Conservation (phyloP, 2,797 vertebrate species). For the Characodon lateralis region DNA sequence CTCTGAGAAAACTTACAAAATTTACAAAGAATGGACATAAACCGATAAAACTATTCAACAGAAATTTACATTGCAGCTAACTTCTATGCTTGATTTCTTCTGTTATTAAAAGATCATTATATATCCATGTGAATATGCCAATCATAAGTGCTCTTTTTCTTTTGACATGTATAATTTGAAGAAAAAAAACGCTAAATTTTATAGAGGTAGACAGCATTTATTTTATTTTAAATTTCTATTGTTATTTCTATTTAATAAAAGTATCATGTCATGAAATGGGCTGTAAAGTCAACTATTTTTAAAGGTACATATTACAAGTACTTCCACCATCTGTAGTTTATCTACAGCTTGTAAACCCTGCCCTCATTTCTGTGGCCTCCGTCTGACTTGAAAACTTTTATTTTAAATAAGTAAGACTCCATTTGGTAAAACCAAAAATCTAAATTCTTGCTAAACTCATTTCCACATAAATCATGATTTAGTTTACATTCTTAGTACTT, state of each 20-base stretch:
- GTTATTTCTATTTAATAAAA: not conserved
- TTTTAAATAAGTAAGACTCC: conserved; percentile 29
- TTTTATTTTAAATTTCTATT: not conserved
- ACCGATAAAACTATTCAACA: not conserved
- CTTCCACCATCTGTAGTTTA: conserved; percentile 16
- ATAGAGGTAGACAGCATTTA: conserved; percentile 10
- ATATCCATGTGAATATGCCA: conserved; percentile 7
- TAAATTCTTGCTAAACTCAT: conserved; percentile 14
- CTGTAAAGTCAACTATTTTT: conserved; percentile 2
- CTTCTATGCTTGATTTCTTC: not conserved
- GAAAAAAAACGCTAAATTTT: conserved; percentile 3
- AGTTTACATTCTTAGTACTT: conserved; percentile 29
- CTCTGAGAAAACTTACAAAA: not conserved
- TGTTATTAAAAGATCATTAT: conserved; percentile 5
- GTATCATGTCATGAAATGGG: conserved; percentile 2
- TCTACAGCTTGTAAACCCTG: conserved; percentile 26
- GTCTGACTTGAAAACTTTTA: not conserved
- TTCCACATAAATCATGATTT: conserved; percentile 3
- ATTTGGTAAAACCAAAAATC: conserved; percentile 28
- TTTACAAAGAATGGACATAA: not conserved
- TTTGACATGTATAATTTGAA: conserved; percentile 12
- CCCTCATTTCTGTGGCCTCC: not conserved
- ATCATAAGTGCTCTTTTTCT: conserved; percentile 15
- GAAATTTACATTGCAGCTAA: conserved; percentile 5
- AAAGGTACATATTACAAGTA: conserved; percentile 14